Conservation (phyloP, 2,888 invertebrate species). For the Hoplodrina blanda region DNA sequence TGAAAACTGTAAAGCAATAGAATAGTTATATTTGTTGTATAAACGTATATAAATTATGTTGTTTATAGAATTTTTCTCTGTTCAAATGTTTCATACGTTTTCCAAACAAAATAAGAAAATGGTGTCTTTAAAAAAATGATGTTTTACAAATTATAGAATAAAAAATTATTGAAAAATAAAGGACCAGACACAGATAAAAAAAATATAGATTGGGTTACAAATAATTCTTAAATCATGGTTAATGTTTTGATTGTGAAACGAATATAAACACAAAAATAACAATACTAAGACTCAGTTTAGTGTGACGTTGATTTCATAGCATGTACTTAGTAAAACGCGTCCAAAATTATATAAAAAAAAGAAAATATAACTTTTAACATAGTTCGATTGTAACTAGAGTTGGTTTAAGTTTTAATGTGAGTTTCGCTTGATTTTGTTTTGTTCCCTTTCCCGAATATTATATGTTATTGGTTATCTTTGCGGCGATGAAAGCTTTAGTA, state of each 20-base stretch:
- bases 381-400: slow-evolving; percentile 57
- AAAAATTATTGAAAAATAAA: neutral
- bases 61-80: slow-evolving; percentile 36
- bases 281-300: slow-evolving; percentile 59
- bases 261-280: slow-evolving; percentile 21
- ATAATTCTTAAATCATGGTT: too few relatives aligned
- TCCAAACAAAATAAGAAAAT: slow-evolving; percentile 18
- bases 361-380: slow-evolving; percentile 47
- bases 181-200: neutral
- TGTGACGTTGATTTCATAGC: slow-evolving; percentile 70
- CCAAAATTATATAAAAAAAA: slow-evolving; percentile 70
- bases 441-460: slow-evolving; percentile 64
- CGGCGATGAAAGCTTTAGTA: slow-evolving; percentile 37
- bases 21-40: slow-evolving; percentile 68
- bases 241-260: slow-evolving; percentile 35
- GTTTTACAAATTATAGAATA: neutral
- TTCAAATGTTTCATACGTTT: slow-evolving; percentile 33
- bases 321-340: slow-evolving; percentile 85
- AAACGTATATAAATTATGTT: slow-evolving; percentile 39
- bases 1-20: slow-evolving; percentile 75
- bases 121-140: neutral
- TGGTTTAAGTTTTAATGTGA: slow-evolving; percentile 61
- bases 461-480: slow-evolving; percentile 70
- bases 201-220: neutral
- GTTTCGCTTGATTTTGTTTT: slow-evolving; percentile 70